phyloP scores from a whole-genome alignment of 1,140 invertebrate genomes.

The Drosophila repletoides region DNA sequence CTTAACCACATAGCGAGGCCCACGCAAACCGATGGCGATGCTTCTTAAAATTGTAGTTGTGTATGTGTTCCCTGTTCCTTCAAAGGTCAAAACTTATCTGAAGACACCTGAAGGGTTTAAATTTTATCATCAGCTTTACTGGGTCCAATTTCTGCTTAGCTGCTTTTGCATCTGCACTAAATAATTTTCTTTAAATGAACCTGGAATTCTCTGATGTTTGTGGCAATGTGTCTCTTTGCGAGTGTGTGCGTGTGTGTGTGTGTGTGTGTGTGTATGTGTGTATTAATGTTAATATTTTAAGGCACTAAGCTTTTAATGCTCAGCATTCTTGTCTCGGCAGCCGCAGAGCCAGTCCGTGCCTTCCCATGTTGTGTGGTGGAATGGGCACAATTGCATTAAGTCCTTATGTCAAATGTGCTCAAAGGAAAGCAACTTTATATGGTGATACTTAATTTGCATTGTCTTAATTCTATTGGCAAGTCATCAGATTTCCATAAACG shows the following conservation, averaged over 20 bases:
- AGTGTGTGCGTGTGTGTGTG: neutral
- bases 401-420: neutral
- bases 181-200: conserved; percentile 51
- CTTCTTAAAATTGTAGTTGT: no score
- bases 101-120: conserved; percentile 70
- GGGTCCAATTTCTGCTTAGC: conserved; percentile 11
- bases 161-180: conserved; percentile 41
- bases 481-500: no score
- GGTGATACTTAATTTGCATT: conserved; percentile 9
- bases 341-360: conserved; percentile 30
- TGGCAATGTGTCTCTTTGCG: conserved; percentile 4
- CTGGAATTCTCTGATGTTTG: conserved; percentile 13
- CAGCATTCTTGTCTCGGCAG: conserved; percentile 50
- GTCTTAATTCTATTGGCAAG: no score
- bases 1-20: conserved; percentile 36
- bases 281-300: conserved; percentile 75
- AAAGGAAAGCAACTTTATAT: conserved; percentile 11
- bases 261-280: conserved; percentile 32
- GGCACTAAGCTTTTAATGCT: conserved; percentile 71
- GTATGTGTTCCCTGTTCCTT: conserved; percentile 19
- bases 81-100: conserved; percentile 28
- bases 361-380: conserved; percentile 1
- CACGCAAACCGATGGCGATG: no score
- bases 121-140: conserved; percentile 56
- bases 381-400: conserved; percentile 6